Base-by-base conservation (phyloP, 2,113 vertebrate species). In the Mesoclemmys tuberculata region DNA sequence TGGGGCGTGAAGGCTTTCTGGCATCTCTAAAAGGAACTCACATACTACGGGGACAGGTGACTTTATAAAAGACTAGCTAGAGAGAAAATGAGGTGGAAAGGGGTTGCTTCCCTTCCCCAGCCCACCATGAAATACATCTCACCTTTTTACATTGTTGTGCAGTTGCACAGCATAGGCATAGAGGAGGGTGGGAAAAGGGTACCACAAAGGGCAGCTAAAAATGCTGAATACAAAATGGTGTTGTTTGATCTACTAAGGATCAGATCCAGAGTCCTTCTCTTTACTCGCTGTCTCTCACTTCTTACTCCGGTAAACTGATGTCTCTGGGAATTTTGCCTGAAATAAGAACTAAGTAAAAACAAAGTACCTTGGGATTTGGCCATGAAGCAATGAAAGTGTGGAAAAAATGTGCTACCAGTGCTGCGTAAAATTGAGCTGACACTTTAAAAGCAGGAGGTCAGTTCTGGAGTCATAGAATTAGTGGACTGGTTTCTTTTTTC, bases 401-500 rank as follows among this genome's bases (percentile, higher is more conserved):
- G 49, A 85, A 82, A 46, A 79, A 68, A 5, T 0, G 11, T 29
- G 24, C 56, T 27, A 12, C 26, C 26, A 27, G 26, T 56, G 55
- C 55, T 56, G 55, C 8, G 22, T 0, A 2, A 75, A 86, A 56
- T 75, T 79, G 0, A 58, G 82, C 61, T 71, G 22, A 51, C 71
- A 85, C 87, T 46, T 11, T 81, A 64, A 93, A 91, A 11, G 31
- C 90, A 68, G 35, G 82, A 93, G 35, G 55, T 56, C 48, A 9
- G 54, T 78, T 90, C 38, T 85, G 22, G n/a, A 85, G 58, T 68
- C 77, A 82, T n/a, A 58, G 35, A 84, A 95, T 86, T 93, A 64
- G 82, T 51, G 90, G 46, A 10, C 86, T 75, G 82, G 92, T 94
- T 87, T 58, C 88, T n/a, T 10, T 94, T 93, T 90, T 75, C 77